phyloP scores from a whole-genome alignment of 2,888 invertebrate genomes.

The Sphinx pinastri region DNA sequence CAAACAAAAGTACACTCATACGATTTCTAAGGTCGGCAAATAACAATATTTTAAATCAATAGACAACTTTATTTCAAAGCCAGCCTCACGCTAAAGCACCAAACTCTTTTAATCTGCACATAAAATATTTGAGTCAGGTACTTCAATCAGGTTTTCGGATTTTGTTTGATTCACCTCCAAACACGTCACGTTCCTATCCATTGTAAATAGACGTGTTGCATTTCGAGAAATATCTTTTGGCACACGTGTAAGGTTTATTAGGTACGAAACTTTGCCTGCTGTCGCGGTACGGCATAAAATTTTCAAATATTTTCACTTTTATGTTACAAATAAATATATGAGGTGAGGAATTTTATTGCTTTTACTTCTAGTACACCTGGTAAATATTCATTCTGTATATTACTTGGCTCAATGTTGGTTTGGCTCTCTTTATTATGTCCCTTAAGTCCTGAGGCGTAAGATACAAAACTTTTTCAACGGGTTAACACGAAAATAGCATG shows the following conservation, averaged over 20 bases:
- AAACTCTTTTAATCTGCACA: background rate
- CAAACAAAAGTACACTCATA: background rate
- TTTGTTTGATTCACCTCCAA: background rate
- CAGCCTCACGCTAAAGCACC: background rate
- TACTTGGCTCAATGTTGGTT: too few species aligned
- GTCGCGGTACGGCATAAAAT: background rate
- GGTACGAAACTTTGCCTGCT: background rate
- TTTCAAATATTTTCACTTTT: background rate
- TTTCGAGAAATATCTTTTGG: constrained; percentile 9
- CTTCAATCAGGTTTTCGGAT: constrained; percentile 5
- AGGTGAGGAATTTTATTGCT: background rate
- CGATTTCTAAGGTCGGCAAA: background rate
- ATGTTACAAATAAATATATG: background rate
- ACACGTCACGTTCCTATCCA: background rate
- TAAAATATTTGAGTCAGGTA: constrained; percentile 5
- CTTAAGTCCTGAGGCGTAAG: too few species aligned
- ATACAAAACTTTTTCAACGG: too few species aligned
- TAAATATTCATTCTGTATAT: too few species aligned
- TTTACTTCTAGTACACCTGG: too few species aligned
- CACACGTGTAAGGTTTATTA: constrained; percentile 3
- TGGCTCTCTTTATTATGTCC: too few species aligned
- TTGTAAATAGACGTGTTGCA: constrained; percentile 8
- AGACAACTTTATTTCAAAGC: background rate
- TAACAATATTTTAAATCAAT: background rate
- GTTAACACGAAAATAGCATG: too few species aligned